Evolutionary conservation across 2,888 invertebrate genomes (phyloP), one percentile per base, ranked within the genome.

Genomic region (Apamea anceps): DNA sequence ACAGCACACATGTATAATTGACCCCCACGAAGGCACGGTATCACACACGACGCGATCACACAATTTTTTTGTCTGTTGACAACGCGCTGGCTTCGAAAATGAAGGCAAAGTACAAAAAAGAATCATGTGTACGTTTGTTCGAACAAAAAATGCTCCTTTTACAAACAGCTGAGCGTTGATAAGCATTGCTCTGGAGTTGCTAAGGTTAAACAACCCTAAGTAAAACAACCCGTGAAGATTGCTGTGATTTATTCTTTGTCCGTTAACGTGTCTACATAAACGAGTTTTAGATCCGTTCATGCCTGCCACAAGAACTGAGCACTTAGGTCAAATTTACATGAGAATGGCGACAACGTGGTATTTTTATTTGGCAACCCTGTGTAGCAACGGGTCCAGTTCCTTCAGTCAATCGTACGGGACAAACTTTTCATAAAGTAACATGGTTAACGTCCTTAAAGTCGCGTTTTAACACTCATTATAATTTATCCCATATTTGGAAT

Each of bases 101-200:
- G 83, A 87, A 91, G 88, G 80, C 84, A 84, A 79, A 83, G 75
- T 84, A 85, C 87, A 92, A 93, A 94, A 94, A 93, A 92, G 87
- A 89, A 91, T 92, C 93, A 93, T 93, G 93, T 94, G 93, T 92
- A 91, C 86, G 80, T 74, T 78, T 75, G 84, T 70, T 83, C 28
- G 79, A 75, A 85, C 67, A 86, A 94, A 95, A 95, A 95, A 92
- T 77, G 89, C 80, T 92, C 89, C 91, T 91, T 93, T 91, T 90
- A 93, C 93, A 94, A 95, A 95, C 95, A 96, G 95, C 95, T 95
- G 95, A 96, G 95, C 89, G 85, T 85, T 90, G 93, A 94, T 92
- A 93, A 93, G 90, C 82, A 68, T 42, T 68, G 72, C 57, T 77
- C 18, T 66, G 65, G 67, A 77, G 75, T 70, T 51, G 18, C 57